A percentile compares a stretch with the other conserved stretches of the same genome.
These are phyloP conservation scores for Mimumesa dahlbomi DNA, from an alignment of 2,888 invertebrate species.

Conservation along the genomic window DNA sequence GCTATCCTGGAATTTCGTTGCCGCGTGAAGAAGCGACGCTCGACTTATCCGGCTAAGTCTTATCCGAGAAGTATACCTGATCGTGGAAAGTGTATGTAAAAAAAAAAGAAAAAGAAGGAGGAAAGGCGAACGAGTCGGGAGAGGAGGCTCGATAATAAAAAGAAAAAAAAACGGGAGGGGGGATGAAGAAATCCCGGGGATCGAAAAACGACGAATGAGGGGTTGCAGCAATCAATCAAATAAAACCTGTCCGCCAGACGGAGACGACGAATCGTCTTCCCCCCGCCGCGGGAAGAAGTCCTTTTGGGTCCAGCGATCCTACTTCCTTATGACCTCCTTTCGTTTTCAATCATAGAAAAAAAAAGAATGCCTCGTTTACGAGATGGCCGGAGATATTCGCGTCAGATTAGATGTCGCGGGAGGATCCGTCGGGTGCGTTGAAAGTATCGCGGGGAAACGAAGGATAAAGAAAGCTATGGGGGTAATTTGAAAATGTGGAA, in stretches of 20 bases:
- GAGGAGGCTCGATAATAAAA: constrained; percentile 10
- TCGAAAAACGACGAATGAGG: constrained; percentile 16
- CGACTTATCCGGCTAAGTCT: constrained; percentile 9
- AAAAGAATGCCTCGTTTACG: constrained; percentile 40
- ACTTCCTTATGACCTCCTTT: constrained; percentile 29
- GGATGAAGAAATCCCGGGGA: background rate
- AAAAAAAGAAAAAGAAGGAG: constrained; percentile 1
- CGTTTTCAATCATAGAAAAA: constrained; percentile 37
- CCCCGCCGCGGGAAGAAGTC: constrained; percentile 11
- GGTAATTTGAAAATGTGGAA: too few relatives aligned
- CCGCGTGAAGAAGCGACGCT: constrained; percentile 9
- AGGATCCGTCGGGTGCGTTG: constrained; percentile 2
- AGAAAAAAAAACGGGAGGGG: constrained; percentile 13
- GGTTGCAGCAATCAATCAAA: constrained; percentile 40
- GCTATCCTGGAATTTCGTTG: constrained; percentile 15
- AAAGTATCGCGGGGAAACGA: background rate
- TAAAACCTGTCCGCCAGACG: constrained; percentile 27
- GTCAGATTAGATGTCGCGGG: constrained; percentile 17
- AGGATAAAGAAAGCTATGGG: background rate
- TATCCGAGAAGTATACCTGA: constrained; percentile 4
- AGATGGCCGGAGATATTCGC: constrained; percentile 24
- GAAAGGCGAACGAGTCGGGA: background rate
- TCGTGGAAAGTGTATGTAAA: background rate
- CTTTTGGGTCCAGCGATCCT: constrained; percentile 14
- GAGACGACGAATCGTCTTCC: constrained; percentile 28